Percentiles rank a stretch among this genome's conserved stretches.
phyloP scores from a whole-genome alignment of 2,797 vertebrate species.

The Crenichthys baileyi region DNA sequence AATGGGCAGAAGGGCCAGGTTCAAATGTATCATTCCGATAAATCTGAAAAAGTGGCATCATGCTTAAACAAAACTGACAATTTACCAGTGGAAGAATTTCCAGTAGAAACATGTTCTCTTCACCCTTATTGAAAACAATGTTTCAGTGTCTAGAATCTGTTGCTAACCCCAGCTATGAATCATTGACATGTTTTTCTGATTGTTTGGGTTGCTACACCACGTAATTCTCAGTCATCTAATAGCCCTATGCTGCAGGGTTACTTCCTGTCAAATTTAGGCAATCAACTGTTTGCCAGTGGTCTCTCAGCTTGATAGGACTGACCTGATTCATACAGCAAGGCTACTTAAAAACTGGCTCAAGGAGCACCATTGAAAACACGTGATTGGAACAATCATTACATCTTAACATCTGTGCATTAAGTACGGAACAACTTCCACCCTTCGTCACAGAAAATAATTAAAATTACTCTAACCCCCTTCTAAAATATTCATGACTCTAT shows the following conservation, averaged over 20 bases:
- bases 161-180: neutral
- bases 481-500: neutral
- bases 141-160: neutral
- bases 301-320: neutral
- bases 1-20: neutral
- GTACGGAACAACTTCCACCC: neutral
- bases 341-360: neutral
- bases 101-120: neutral
- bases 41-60: neutral
- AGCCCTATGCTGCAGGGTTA: neutral
- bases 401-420: neutral
- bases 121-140: neutral
- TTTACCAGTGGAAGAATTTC: neutral
- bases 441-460: neutral
- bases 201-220: conserved; percentile 4
- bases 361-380: neutral
- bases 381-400: conserved; percentile 5
- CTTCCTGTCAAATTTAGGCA: conserved; percentile 1
- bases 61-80: neutral
- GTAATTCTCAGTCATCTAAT: conserved; percentile 1
- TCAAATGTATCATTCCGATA: neutral
- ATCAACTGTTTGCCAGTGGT: neutral
- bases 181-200: neutral
- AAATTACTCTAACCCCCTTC: neutral
- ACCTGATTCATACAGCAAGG: neutral